Conservation (phyloP, 2,113 vertebrate genomes). For the Nyctereutes procyonoides region DNA sequence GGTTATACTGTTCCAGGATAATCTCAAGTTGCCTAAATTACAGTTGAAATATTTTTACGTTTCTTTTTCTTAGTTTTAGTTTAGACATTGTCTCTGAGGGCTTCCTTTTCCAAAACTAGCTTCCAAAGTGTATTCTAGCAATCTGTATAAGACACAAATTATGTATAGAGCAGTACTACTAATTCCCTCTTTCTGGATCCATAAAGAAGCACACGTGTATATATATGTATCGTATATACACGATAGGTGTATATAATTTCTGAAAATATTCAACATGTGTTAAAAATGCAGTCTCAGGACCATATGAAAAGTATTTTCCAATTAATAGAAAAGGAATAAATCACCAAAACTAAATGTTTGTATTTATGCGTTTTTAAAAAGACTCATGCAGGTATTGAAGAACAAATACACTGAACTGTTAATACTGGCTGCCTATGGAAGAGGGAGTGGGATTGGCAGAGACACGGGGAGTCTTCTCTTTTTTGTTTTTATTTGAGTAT, state of each 20-base stretch:
- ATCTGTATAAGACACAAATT: not conserved
- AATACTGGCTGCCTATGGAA: not conserved
- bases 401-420: not conserved
- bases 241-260: not conserved
- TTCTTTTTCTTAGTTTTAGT: constrained; percentile 32
- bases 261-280: not conserved
- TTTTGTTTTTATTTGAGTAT: not conserved
- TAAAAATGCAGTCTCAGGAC: not conserved
- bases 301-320: not conserved
- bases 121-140: not conserved
- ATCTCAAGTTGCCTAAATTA: constrained; percentile 4
- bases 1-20: not conserved
- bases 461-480: not conserved
- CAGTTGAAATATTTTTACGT: not conserved
- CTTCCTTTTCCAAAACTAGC: constrained; percentile 30
- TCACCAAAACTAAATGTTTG: not conserved
- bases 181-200: not conserved
- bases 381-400: not conserved
- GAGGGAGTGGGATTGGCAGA: not conserved
- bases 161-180: not conserved
- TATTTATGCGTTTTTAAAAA: not conserved
- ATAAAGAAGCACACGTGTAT: not conserved
- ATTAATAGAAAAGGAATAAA: constrained; percentile 24
- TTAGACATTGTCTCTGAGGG: not conserved
- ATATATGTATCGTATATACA: no score